These are phyloP conservation scores for Pomatorhinus ruficollis DNA, from an alignment of 2,113 vertebrate genomes.

Conservation along the genomic window DNA sequence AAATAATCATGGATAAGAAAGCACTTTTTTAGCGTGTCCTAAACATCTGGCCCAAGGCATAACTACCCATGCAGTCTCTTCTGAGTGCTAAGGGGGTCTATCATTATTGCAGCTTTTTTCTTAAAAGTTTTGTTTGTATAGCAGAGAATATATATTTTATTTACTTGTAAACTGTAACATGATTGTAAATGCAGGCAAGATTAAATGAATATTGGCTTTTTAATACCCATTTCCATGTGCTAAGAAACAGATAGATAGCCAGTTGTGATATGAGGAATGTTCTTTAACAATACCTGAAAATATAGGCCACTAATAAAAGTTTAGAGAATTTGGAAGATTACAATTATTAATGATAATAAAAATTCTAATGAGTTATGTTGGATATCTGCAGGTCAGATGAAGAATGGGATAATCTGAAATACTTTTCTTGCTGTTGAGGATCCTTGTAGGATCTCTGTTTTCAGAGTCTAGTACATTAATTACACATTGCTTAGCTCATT, in stretches of 20 bases:
- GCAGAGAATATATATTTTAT: neutral
- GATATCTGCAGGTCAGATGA: neutral
- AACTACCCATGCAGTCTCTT: neutral
- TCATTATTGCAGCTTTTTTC: neutral
- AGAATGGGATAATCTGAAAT: neutral
- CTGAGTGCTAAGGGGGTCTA: neutral
- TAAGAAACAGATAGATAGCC: neutral
- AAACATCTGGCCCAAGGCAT: neutral
- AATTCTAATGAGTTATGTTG: neutral
- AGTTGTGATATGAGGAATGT: neutral
- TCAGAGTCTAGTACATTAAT: neutral
- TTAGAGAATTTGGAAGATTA: neutral
- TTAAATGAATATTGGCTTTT: neutral
- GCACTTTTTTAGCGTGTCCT: neutral
- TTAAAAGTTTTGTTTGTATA: neutral
- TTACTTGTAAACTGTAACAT: neutral
- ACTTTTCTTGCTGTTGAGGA: neutral
- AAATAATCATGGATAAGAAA: neutral
- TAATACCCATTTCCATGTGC: neutral
- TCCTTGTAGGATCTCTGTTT: neutral
- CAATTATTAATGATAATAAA: neutral
- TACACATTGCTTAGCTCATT: neutral
- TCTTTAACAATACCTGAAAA: neutral
- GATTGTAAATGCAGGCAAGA: neutral
- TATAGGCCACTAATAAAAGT: neutral